These are phyloP conservation scores for Rambutsinella grinnellia DNA, from an alignment of 2,888 invertebrate genomes.

Conservation along the genomic window DNA sequence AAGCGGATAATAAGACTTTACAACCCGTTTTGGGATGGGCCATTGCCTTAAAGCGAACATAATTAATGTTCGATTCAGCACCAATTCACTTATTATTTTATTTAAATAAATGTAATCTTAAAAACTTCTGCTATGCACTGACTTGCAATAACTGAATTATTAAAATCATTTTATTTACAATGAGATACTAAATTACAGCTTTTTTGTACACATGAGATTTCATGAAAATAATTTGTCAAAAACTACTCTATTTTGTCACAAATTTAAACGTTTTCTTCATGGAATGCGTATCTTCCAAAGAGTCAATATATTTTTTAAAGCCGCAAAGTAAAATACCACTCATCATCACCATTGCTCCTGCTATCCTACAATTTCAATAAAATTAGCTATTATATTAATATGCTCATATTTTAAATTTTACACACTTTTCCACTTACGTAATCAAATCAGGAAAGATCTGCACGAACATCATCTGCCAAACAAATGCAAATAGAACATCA, in stretches of 20 bases:
- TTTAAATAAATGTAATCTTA: no score
- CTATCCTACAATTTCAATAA: slow-evolving; percentile 38
- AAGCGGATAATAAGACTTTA: slow-evolving; percentile 30
- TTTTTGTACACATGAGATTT: no score
- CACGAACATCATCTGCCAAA: slow-evolving; percentile 62
- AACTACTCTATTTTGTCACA: slow-evolving; percentile 58
- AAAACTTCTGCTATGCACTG: no score
- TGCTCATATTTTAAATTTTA: slow-evolving; percentile 1
- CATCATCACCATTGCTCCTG: slow-evolving; percentile 60
- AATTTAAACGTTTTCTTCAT: slow-evolving; percentile 49
- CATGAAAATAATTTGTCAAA: no score
- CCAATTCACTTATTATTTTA: no score
- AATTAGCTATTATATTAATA: slow-evolving; percentile 2
- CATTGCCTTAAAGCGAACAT: slow-evolving; percentile 30
- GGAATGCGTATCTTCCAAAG: slow-evolving; percentile 51
- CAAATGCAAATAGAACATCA: slow-evolving; percentile 62
- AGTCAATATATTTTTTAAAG: slow-evolving; percentile 60
- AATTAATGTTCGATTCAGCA: no score
- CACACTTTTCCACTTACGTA: slow-evolving; percentile 38
- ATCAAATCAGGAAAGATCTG: slow-evolving; percentile 53
- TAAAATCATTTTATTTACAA: no score
- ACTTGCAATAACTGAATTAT: no score
- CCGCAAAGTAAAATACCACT: slow-evolving; percentile 61
- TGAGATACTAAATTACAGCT: no score
- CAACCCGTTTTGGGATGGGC: slow-evolving; percentile 52